Base-by-base conservation (phyloP, 1,140 invertebrate species). In the Potamilus streckersoni region DNA sequence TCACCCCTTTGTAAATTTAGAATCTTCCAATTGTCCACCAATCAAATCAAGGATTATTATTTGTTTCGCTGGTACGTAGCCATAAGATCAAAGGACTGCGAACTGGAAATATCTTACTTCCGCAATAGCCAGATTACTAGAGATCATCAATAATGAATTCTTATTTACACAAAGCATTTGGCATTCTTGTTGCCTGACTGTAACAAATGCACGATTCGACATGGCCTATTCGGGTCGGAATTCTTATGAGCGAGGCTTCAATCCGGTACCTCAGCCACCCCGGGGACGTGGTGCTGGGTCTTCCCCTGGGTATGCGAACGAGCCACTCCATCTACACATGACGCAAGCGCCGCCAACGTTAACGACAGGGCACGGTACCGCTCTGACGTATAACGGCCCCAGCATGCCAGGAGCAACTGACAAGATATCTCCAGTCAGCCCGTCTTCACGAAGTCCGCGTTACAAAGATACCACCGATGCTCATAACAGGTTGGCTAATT, bases 381-480 rank as follows among this genome's bases (percentile, higher is more conserved):
- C 73, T 63, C 73, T 56, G 38, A 49, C 71, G 61, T 76, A 66
- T 55, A 76, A 76, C 55, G 74, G 74, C 6, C 74, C 74, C 11
- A 68, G 74, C 49, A 55, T 60, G 17, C 64, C 64, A 6, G 31
- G 12, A 4, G 63, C 63, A 56, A 16, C 69, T 17, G 38, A 49
- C 38, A 49, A 49, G 38, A 49, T 49, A 6, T 62, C 74, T 23
- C 74, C 68, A 13, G 71, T 76, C 57, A 76, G 74, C 61, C 74
- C 74, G 38, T 67, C 74, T 12, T 71, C 71, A 8, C 38, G 74
- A 19, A 76, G 74, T 67, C 74, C 74, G 14, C 57, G 74, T 31
- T 76, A 76, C 56, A 76, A 76, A n/a, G 74, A 76, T 65, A 55
- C 74, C 17, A 76, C 63, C 31, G 74, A 76, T 71, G 74, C 74